These are phyloP conservation scores for Buathra laborator DNA, from an alignment of 2,888 invertebrate species.

Conservation along the genomic window DNA sequence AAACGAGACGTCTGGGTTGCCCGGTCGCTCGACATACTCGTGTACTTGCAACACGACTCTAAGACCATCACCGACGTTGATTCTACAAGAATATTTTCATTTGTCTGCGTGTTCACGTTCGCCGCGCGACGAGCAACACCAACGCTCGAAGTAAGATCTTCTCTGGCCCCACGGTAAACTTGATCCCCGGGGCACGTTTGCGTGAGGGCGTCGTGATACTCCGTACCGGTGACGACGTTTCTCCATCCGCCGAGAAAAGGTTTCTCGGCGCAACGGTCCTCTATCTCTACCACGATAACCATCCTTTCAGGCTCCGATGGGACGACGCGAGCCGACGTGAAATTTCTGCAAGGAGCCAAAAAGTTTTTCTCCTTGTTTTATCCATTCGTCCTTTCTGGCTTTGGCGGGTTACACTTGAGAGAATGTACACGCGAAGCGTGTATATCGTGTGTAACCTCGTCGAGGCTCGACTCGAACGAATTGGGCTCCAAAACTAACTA, in stretches of 20 bases:
- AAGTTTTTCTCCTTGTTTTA: not conserved
- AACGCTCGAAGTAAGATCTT: slow-evolving; percentile 14
- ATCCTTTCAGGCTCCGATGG: slow-evolving; percentile 66
- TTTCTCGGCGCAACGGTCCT: slow-evolving; percentile 88
- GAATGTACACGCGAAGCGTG: not conserved
- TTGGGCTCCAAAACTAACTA: not conserved
- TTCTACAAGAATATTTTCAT: slow-evolving; percentile 32
- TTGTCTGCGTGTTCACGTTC: slow-evolving; percentile 87
- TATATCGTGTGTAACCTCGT: not conserved
- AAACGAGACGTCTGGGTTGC: slow-evolving; percentile 76
- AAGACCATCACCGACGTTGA: slow-evolving; percentile 49
- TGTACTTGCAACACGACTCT: slow-evolving; percentile 70
- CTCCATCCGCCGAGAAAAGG: slow-evolving; percentile 94
- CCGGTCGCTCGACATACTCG: slow-evolving; percentile 71
- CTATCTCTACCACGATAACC: slow-evolving; percentile 87
- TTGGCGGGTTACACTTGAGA: not conserved
- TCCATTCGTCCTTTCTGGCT: not conserved
- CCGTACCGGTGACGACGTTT: slow-evolving; percentile 89
- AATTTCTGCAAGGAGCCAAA: slow-evolving; percentile 19
- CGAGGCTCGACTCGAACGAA: too few species aligned
- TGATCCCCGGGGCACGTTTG: slow-evolving; percentile 87
- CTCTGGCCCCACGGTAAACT: slow-evolving; percentile 57
- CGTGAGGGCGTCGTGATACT: slow-evolving; percentile 93
- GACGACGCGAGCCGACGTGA: slow-evolving; percentile 15
- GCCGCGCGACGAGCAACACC: slow-evolving; percentile 35